Percentiles rank a stretch among this genome's conserved stretches.
These are phyloP conservation scores for Apis florea DNA, from an alignment of 1,140 invertebrate species.

Conservation along the genomic window DNA sequence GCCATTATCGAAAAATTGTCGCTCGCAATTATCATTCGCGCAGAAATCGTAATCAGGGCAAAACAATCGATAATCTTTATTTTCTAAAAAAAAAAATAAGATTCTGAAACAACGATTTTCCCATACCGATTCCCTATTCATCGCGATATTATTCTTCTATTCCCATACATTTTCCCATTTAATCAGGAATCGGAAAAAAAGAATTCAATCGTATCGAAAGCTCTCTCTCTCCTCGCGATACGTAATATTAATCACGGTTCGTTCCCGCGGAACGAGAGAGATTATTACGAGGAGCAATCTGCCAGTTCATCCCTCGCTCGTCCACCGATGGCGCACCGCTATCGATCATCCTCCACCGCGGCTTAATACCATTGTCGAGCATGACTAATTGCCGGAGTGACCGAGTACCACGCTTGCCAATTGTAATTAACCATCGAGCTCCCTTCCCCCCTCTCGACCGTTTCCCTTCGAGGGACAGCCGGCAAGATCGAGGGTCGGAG, in stretches of 20 bases:
- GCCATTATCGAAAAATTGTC: no score
- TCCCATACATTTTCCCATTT: no score
- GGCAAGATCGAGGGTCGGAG: conserved; percentile 42
- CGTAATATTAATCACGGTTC: conserved; percentile 70
- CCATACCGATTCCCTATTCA: no score
- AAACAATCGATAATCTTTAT: no score
- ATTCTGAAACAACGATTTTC: no score
- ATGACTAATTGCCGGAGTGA: conserved; percentile 68
- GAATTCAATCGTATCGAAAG: no score
- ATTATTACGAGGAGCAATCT: conserved; percentile 63
- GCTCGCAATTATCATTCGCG: no score
- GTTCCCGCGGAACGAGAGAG: conserved; percentile 49
- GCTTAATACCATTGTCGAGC: conserved; percentile 63
- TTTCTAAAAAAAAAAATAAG: no score
- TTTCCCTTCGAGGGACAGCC: conserved; percentile 47
- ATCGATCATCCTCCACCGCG: conserved; percentile 66
- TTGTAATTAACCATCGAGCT: conserved; percentile 63
- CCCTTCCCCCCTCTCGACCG: neutral
- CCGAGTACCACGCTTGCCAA: conserved; percentile 60
- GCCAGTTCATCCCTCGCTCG: conserved; percentile 39
- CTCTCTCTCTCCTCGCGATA: conserved; percentile 10
- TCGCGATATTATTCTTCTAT: no score
- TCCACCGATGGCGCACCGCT: conserved; percentile 56
- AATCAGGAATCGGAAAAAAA: no score
- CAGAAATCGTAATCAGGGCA: no score